Conservation (phyloP, 2,113 vertebrate genomes). For the Tautogolabrus adspersus region DNA sequence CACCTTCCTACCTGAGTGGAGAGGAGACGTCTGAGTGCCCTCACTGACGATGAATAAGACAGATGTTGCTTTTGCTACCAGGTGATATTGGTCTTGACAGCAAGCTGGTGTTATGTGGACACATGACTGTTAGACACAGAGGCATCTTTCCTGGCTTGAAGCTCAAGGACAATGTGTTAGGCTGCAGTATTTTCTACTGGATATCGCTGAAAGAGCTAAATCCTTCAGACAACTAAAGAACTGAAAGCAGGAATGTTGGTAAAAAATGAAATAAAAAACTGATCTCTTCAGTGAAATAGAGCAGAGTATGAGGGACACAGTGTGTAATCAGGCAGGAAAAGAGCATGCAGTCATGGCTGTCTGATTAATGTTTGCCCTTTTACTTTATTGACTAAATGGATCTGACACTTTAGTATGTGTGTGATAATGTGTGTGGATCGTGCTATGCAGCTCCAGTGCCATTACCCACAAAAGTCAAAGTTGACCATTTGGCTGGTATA, state of each 20-base stretch:
- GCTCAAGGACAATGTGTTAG: conserved; percentile 45
- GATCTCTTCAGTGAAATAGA: conserved; percentile 44
- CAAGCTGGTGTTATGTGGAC: conserved; percentile 49
- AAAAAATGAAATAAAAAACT: conserved; percentile 20
- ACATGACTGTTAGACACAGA: neutral
- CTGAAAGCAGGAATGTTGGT: neutral
- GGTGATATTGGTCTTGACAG: conserved; percentile 54
- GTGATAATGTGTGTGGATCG: neutral
- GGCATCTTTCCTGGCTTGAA: neutral
- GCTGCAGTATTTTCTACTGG: neutral
- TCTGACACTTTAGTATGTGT: conserved; percentile 31
- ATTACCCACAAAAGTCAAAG: conserved; percentile 26
- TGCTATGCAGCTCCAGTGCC: conserved; percentile 8
- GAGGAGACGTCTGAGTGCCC: conserved; percentile 36
- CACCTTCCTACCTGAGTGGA: conserved; percentile 32
- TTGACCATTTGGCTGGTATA: neutral
- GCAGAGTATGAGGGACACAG: conserved; percentile 51
- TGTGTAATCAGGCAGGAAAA: conserved; percentile 63
- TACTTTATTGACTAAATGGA: conserved; percentile 63
- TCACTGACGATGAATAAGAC: conserved; percentile 54
- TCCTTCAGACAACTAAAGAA: neutral
- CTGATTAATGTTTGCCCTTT: conserved; percentile 71
- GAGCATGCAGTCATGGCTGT: conserved; percentile 64
- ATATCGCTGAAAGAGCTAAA: neutral
- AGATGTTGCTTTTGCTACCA: conserved; percentile 58